Evolutionary conservation across 2,113 vertebrate species (phyloP), one percentile per base, ranked within the genome.

Genomic region (Eurypyga helias): DNA sequence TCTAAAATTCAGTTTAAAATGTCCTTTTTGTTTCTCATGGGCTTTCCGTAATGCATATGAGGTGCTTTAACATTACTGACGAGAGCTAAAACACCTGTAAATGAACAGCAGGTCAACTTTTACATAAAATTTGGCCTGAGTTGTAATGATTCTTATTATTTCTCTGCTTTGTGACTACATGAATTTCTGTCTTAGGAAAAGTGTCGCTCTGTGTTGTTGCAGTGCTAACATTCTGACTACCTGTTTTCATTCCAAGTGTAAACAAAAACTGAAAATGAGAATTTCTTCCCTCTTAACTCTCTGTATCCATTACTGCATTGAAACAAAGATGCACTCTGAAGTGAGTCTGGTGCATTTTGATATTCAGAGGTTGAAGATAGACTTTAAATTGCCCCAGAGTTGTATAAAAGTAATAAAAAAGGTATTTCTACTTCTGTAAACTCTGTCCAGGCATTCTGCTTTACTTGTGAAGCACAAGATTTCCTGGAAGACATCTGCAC

Each of bases 201-300:
- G 45, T 19, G 15, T 57, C 0, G 0, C 13, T 19, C 60, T 52
- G 28, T 61, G 28, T 20, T 77, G 14, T 72, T 77, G 26, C 64
- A 46, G n/a, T 34, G 38, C 69, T 79, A 76, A 60, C 4, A 2
- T 65, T 83, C 60, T 69, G 29, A 14, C 33, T 41, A 5, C 24
- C 54, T 46, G 4, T 87, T 48, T 91, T 83, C 58, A 21, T 83
- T 86, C 33, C n/a, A 52, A 23, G 6, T 52, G 21, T 67, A 69
- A 93, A 45, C 25, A 67, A 82, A 90, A 69, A 12, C 17, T 26
- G 46, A 75, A 92, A 90, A 80, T 34, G 33, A 24, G 8, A 80
- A 64, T 2, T 10, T 11, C n/a, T 52, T 29, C 23, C 26, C 19
- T 77, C 18, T 21, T 78, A 8, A 31, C 18, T 48, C 45, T 48